Evolutionary conservation across 2,888 invertebrate species (phyloP).

Genomic region (Gortyna flavago): DNA sequence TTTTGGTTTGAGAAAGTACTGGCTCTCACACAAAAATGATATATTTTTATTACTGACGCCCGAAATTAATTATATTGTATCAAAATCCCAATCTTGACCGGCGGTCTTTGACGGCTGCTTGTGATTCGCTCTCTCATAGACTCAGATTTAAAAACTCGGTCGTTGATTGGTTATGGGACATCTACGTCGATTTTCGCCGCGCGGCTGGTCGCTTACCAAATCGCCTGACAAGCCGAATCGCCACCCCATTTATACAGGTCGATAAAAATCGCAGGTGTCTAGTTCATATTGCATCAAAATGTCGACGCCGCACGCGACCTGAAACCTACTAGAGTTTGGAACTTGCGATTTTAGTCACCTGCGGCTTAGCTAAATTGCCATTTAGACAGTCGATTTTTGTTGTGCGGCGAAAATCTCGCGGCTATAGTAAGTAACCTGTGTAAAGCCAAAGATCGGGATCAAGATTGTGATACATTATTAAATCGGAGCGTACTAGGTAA

Average conservation of each 20-base stretch:
- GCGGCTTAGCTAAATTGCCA: no score
- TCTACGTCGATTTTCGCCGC: not conserved
- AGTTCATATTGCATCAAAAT: no score
- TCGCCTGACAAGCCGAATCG: not conserved
- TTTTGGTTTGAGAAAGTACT: conserved; percentile 21
- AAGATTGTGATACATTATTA: not conserved
- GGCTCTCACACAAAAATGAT: conserved; percentile 3
- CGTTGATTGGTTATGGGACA: not conserved
- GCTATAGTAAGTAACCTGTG: no score
- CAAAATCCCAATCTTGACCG: not conserved
- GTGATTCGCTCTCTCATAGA: not conserved
- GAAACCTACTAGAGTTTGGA: no score
- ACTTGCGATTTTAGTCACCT: no score
- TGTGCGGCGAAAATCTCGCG: no score
- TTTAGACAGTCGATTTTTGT: no score
- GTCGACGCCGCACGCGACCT: no score
- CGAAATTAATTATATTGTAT: conserved; percentile 2
- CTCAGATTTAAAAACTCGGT: not conserved
- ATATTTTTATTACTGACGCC: not conserved
- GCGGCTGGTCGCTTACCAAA: not conserved
- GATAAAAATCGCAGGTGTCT: not conserved
- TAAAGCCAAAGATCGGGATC: no score
- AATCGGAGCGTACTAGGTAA: not conserved
- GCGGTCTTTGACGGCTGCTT: not conserved
- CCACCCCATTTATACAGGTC: not conserved